A percentile compares a stretch with the other conserved stretches of the same genome.
phyloP scores from a whole-genome alignment of 1,140 invertebrate species.

The Idris sp. region DNA sequence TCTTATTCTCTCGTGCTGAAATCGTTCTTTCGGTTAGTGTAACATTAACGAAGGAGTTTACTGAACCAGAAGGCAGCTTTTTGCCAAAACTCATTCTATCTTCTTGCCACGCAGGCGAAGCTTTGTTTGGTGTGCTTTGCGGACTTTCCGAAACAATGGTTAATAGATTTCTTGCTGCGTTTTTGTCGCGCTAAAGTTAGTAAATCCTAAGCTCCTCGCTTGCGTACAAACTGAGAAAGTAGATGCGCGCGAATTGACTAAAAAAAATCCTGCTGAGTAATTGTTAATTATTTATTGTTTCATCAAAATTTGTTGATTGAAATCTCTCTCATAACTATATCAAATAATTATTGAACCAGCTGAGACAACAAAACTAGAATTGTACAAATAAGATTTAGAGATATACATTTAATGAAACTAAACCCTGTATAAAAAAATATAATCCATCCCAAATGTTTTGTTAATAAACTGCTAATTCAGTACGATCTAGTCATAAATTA shows the following conservation, averaged over 20 bases:
- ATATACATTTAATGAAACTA: too few relatives aligned
- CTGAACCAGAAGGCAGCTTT: conserved; percentile 51
- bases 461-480: too few relatives aligned
- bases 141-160: conserved; percentile 63
- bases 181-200: conserved; percentile 39
- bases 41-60: conserved; percentile 49
- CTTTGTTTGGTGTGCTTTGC: conserved; percentile 58
- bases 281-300: conserved; percentile 47
- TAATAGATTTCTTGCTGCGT: conserved; percentile 63
- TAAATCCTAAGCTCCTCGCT: conserved; percentile 52
- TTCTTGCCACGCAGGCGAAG: conserved; percentile 55
- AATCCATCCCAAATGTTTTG: too few relatives aligned
- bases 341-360: too few relatives aligned
- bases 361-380: too few relatives aligned
- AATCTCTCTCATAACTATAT: conserved; percentile 2
- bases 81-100: conserved; percentile 63
- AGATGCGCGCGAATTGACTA: conserved; percentile 37
- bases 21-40: conserved; percentile 54
- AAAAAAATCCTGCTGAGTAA: conserved; percentile 17
- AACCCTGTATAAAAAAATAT: too few relatives aligned
- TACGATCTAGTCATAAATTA: too few relatives aligned
- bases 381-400: too few relatives aligned
- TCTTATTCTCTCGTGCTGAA: conserved; percentile 40
- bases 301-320: conserved; percentile 12
- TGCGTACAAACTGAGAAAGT: conserved; percentile 4